Base-by-base conservation (phyloP, 2,888 invertebrate species). In the Drosophila eohydei region DNA sequence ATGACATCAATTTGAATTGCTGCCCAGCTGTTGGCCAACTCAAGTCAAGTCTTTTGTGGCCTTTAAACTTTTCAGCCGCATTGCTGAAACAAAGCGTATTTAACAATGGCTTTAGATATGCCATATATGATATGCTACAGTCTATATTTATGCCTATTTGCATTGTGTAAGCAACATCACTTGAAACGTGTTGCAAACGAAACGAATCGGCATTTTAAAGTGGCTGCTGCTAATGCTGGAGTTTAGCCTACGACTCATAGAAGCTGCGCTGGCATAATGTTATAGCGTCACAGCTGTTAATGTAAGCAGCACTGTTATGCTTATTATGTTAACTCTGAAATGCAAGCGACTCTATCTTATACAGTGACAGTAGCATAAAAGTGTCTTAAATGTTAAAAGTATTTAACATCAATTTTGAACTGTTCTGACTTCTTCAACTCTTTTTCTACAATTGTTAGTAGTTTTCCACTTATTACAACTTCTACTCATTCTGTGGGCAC, bases 1-100 rank as follows among this genome's bases (percentile, higher is more conserved):
- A 71, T 80, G 67, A 70, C 78, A 67, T 64, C 71, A 67, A 77
- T 78, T 80, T 80, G 38, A 50, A 34, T 16, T 21, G 50, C 34
- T 50, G 80, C 5, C 7, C 34, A 58, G 64, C 69, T 65, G 78
- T 70, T 77, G 80, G 80, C 71, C 26, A 50, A 59, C 52, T 57
- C 32, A 54, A 62, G 56, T 59, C 56, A 54, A 56, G 46, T 46
- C 57, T 56, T 72, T 62, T 5, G 48, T 51, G 46, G 44, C 65
- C 36, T 71, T 43, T 16, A 40, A 40, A 36, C 9, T 54, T 43
- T 52, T 32, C 8, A 28, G 9, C 11, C 34, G 34, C 21, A 26
- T 26, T 12, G 38, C 38, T 60, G 60, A 50, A 44, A 69, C 76
- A 63, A 54, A 46, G 61, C 40, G 50, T 36, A 57, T 60, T 43